Evolutionary conservation across 92 coral and sea anemone genomes (phyloP).

Genomic region (Paragorgia papillata): DNA sequence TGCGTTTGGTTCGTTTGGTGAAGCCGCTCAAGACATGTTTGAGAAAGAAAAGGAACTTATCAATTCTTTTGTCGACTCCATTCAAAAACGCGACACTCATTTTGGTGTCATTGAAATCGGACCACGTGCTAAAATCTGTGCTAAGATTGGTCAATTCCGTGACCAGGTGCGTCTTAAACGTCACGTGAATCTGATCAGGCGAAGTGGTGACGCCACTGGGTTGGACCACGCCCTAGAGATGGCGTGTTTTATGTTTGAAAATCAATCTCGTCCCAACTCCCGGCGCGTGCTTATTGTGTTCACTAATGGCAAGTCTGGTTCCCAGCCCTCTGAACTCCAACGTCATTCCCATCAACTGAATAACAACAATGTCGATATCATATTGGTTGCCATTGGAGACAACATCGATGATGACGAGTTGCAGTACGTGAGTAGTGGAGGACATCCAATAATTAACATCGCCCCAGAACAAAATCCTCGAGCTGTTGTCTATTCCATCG

Average conservation of each 20-base stretch:
- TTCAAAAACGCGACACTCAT: constrained; percentile 39
- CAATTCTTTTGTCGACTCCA: constrained; percentile 29
- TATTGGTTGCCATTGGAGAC: constrained; percentile 46
- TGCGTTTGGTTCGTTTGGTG: constrained; percentile 38
- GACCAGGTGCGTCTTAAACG: constrained; percentile 45
- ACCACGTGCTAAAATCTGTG: constrained; percentile 47
- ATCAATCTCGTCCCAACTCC: constrained; percentile 39
- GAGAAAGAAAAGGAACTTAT: constrained; percentile 40
- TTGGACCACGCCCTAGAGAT: constrained; percentile 35
- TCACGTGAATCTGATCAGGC: constrained; percentile 39
- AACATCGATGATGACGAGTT: constrained; percentile 37
- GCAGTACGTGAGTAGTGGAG: constrained; percentile 34
- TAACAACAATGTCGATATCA: constrained; percentile 17
- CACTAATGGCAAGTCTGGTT: constrained; percentile 41
- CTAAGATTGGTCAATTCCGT: constrained; percentile 35
- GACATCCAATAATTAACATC: constrained; percentile 37
- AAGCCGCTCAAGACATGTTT: constrained; percentile 14
- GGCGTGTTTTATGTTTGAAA: constrained; percentile 29
- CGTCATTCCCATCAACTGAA: constrained; percentile 23
- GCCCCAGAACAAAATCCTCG: constrained; percentile 46
- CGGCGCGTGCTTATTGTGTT: constrained; percentile 32
- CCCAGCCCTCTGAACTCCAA: constrained; percentile 25
- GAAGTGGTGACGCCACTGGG: constrained; percentile 36
- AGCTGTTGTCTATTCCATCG: constrained; percentile 38
- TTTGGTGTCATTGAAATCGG: constrained; percentile 41